These are phyloP conservation scores for Euzetes globulus DNA, from an alignment of 2,888 invertebrate species.

Conservation along the genomic window DNA sequence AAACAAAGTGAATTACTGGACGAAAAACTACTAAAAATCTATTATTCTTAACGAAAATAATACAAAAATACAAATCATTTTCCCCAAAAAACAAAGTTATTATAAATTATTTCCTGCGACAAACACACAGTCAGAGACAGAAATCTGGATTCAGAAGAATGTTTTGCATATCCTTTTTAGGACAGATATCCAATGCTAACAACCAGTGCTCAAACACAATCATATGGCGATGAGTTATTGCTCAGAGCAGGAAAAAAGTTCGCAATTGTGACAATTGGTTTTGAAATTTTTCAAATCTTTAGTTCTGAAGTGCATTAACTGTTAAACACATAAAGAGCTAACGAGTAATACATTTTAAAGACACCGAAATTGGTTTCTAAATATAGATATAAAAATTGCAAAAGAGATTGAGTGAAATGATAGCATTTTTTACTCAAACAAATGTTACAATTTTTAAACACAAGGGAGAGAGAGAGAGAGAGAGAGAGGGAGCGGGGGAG, in stretches of 20 bases:
- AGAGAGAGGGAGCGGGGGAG: too few species aligned
- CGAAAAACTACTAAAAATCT: neutral
- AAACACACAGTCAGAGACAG: neutral
- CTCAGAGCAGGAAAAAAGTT: neutral
- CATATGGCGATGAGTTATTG: neutral
- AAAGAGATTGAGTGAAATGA: conserved; percentile 13
- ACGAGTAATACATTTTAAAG: neutral
- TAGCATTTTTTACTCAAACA: neutral
- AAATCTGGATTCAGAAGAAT: neutral
- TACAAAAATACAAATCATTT: neutral
- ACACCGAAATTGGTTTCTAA: neutral
- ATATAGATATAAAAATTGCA: conserved; percentile 22
- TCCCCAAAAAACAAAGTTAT: neutral
- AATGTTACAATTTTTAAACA: conserved; percentile 21
- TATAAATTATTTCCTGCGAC: neutral
- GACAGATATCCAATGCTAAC: neutral
- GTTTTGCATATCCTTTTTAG: conserved; percentile 24
- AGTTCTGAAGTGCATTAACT: neutral
- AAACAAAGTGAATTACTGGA: neutral
- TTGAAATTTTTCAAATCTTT: neutral
- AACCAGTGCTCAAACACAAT: neutral
- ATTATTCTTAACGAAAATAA: neutral
- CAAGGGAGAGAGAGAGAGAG: neutral
- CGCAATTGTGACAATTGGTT: conserved; percentile 22
- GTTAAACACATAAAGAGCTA: neutral